Evolutionary conservation across 2,797 vertebrate genomes (phyloP).

Genomic region (Botia almorhae): DNA sequence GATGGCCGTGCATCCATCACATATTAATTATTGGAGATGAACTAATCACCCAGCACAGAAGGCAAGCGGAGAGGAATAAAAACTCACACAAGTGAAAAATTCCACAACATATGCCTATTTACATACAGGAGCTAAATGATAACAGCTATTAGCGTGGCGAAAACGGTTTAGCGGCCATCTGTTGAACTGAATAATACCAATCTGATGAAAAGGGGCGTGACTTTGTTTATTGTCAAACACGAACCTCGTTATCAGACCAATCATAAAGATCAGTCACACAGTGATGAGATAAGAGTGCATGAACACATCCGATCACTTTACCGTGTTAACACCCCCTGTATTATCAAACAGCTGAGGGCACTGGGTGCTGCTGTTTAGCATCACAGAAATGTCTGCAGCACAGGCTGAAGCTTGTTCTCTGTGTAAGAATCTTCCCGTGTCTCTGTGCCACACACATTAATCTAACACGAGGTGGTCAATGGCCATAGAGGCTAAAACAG

Average conservation of each 20-base stretch:
- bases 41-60: conserved; percentile 60
- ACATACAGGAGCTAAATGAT: conserved; percentile 59
- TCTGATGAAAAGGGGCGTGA: conserved; percentile 45
- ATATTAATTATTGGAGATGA: conserved; percentile 63
- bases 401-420: conserved; percentile 45
- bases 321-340: conserved; percentile 38
- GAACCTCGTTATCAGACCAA: conserved; percentile 50
- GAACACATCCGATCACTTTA: conserved; percentile 39
- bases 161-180: conserved; percentile 63
- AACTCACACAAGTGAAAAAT: conserved; percentile 56
- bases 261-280: conserved; percentile 52
- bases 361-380: conserved; percentile 56
- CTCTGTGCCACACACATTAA: conserved; percentile 59
- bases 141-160: conserved; percentile 61
- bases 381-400: conserved; percentile 51
- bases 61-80: conserved; percentile 53
- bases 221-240: conserved; percentile 56
- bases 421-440: conserved; percentile 58
- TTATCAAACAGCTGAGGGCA: conserved; percentile 57
- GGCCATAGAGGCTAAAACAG: conserved; percentile 62
- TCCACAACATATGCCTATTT: conserved; percentile 61
- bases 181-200: conserved; percentile 58
- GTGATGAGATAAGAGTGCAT: conserved; percentile 53
- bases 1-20: conserved; percentile 59
- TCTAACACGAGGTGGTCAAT: conserved; percentile 64